phyloP scores from a whole-genome alignment of 1,140 invertebrate species.

The Drosophila subobscura region DNA sequence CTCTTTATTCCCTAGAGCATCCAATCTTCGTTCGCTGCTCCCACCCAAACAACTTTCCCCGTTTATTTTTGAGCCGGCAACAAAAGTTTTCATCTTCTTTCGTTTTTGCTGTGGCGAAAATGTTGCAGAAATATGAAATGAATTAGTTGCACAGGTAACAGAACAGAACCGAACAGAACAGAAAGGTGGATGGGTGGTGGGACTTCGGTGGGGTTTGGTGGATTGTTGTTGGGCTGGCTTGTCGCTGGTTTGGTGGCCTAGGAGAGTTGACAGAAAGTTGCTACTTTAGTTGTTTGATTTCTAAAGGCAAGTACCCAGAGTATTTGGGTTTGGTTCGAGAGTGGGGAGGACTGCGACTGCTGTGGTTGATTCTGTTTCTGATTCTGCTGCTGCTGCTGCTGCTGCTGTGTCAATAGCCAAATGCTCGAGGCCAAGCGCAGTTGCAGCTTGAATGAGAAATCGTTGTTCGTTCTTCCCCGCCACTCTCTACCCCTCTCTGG shows the following conservation, averaged over 20 bases:
- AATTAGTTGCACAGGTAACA: conserved; percentile 66
- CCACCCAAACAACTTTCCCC: neutral
- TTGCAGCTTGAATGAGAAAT: conserved; percentile 35
- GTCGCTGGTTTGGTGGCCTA: neutral
- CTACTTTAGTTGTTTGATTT: conserved; percentile 69
- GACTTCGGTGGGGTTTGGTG: no score
- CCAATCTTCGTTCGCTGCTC: neutral
- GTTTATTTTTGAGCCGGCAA: conserved; percentile 10
- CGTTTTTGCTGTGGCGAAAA: conserved; percentile 36
- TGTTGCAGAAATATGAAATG: conserved; percentile 79
- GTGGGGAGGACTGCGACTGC: neutral
- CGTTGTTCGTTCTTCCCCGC: conserved; percentile 16
- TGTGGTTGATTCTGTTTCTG: neutral
- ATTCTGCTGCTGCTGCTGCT: conserved; percentile 1
- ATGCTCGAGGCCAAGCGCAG: conserved; percentile 33
- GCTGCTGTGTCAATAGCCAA: conserved; percentile 50
- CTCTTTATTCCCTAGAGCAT: conserved; percentile 18
- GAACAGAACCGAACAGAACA: conserved; percentile 1
- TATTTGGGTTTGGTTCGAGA: conserved; percentile 1
- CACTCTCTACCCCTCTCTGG: neutral
- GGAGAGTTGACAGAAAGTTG: conserved; percentile 65
- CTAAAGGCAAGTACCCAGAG: conserved; percentile 36
- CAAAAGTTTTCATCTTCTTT: conserved; percentile 46
- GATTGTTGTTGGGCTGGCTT: neutral
- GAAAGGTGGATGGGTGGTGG: neutral